Evolutionary conservation across 2,113 vertebrate species (phyloP), one percentile per base, ranked within the genome.

Genomic region (Oreotragus oreotragus): DNA sequence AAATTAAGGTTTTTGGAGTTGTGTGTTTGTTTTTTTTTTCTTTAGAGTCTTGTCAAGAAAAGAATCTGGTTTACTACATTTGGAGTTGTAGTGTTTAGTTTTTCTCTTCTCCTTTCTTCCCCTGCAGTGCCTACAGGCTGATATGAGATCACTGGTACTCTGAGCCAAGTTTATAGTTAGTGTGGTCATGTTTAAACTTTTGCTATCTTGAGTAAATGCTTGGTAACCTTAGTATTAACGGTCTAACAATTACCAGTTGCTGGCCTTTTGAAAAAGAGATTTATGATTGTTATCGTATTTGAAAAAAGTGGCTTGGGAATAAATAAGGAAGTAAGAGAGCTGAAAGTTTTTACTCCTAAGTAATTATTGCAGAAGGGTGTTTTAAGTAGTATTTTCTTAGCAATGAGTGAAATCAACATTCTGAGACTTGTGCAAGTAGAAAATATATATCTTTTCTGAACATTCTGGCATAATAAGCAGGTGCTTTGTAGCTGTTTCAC

Each of bases 91-190:
- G 21, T 96, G n/a, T 97, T 96, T 76, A 66, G 84, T 87, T 85
- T 96, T 96, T 89, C 90, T 89, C 21, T 70, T 55, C 0, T 0
- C 16, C 3, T 91, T 97, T 92, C 28, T 43, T 93, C 62, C 60
- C 83, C 21, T 92, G 17, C 84, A 96, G 86, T 90, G 73, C 60
- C 89, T 86, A 97, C 16, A 97, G 90, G 36, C 73, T 96, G 92
- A 96, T 96, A 88, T 73, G 60, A 98, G 81, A 97, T 98, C 97
- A 98, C 81, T 88, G 36, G 19, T 96, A 33, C 64, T 85, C 62
- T 87, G 90, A 95, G 90, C 89, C 96, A 97, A 95, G 96, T 97
- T 95, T 97, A 97, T 95, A 97, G 47, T 96, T 97, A 96, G 80
- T 85, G 28, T 90, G 84, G 64, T 43, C 76, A 96, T 92, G 85